Evolutionary conservation across 2,888 invertebrate species (phyloP).

Genomic region (Schizaphis graminum): DNA sequence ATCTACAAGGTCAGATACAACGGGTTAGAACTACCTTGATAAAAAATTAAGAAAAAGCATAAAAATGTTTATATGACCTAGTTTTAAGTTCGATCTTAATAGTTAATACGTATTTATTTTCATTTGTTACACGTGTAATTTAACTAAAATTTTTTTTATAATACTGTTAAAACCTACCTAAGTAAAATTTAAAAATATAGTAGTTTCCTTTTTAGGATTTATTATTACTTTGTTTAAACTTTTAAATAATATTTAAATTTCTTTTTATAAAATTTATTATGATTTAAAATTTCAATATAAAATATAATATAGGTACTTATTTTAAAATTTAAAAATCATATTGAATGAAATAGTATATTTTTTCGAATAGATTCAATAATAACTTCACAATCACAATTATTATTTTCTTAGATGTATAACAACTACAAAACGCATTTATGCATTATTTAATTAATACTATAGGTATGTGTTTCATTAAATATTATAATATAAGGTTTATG

Average conservation of each 20-base stretch:
- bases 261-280: not conserved
- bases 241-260: too few species aligned
- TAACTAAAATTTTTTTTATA: not conserved
- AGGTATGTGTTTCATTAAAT: not conserved
- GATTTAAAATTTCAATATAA: not conserved
- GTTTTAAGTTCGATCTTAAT: not conserved
- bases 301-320: not conserved
- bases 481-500: not conserved
- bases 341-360: not conserved
- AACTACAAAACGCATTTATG: not conserved
- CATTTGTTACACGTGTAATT: not conserved
- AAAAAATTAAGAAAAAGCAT: slow-evolving; percentile 36
- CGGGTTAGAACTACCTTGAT: slow-evolving; percentile 21
- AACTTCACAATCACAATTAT: not conserved
- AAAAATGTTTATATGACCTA: slow-evolving; percentile 29
- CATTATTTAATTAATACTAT: not conserved
- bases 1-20: not conserved
- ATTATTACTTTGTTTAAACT: not conserved
- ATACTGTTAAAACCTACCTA: too few species aligned
- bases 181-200: not conserved
- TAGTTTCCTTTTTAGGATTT: not conserved
- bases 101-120: not conserved
- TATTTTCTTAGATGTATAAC: not conserved
- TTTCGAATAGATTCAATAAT: not conserved
- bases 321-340: not conserved